These are phyloP conservation scores for Anguilla japonica DNA, from an alignment of 2,113 vertebrate genomes.

Conservation along the genomic window DNA sequence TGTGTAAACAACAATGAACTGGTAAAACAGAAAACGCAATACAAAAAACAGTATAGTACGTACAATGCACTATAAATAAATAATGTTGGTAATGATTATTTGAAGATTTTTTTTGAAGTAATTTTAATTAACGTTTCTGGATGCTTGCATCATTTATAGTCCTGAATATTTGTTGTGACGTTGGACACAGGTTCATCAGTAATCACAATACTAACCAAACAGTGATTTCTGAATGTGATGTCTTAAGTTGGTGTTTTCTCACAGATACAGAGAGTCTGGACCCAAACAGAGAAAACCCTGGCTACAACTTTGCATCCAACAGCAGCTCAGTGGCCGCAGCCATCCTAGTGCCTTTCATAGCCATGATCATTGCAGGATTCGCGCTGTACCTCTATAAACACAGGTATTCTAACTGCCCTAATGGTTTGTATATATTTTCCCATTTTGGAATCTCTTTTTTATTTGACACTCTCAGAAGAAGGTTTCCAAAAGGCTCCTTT, in stretches of 20 bases:
- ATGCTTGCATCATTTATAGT: too few species aligned
- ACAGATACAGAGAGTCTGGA: slow-evolving; percentile 72
- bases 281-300: slow-evolving; percentile 74
- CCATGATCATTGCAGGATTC: slow-evolving; percentile 98
- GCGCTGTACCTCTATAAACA: slow-evolving; percentile 99
- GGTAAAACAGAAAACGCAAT: background rate
- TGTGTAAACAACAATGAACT: background rate
- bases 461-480: too few species aligned
- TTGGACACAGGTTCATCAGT: background rate
- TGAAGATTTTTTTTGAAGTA: too few species aligned
- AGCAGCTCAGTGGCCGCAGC: slow-evolving; percentile 98
- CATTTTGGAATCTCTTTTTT: background rate
- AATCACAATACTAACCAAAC: background rate
- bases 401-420: slow-evolving; percentile 70
- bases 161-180: too few species aligned
- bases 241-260: background rate
- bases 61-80: background rate
- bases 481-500: too few species aligned
- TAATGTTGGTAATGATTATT: background rate
- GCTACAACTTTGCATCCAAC: slow-evolving; percentile 93
- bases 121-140: too few species aligned
- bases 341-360: slow-evolving; percentile 99
- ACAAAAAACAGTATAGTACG: background rate
- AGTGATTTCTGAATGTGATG: background rate
- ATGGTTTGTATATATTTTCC: background rate